Evolutionary conservation across 1,140 invertebrate genomes (phyloP), one percentile per base, ranked within the genome.

Genomic region (Tribolium madens): DNA sequence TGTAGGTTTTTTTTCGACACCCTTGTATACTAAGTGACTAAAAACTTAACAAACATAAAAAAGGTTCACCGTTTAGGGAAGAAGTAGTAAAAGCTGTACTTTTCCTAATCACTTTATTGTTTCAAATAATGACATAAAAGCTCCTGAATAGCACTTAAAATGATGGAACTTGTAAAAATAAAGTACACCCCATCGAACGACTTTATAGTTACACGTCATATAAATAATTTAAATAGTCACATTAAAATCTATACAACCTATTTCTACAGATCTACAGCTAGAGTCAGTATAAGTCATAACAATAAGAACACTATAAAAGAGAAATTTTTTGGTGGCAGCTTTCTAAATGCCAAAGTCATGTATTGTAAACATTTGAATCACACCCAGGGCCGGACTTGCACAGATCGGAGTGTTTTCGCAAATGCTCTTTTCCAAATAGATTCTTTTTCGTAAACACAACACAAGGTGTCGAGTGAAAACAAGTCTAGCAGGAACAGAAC

Each of bases 391-490:
- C 70, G 46, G 50, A 12, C 70, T 9, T 31, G 46, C 46, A 78
- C 76, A 83, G 82, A 87, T 88, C 89, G 90, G 89, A 90, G 90
- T 91, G 89, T 89, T 90, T 90, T 90, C 89, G 88, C 87, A 90
- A 91, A 90, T 89, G 89, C 89, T 90, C 89, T 90, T 90, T 90
- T 90, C 89, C 89, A 88, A 87, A 84, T 85, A 83, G 79, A 84
- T 86, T 88, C 87, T 89, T 90, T 90, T 90, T 88, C 87, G 87
- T 88, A 90, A 91, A 90, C 90, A 91, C 90, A 91, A 90, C 90
- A 91, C 90, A 91, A 90, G 81, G 85, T 86, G 85, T 83, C 79
- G 81, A 83, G 76, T 80, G 81, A 83, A 83, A 82, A 79, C 78
- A 81, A 80, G 78, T 80, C 81, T 83, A 83, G 83, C 81, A 33